A percentile compares a stretch with the other conserved stretches of the same genome.
These are phyloP conservation scores for Clarias magur DNA, from an alignment of 2,113 vertebrate genomes.

Conservation along the genomic window DNA sequence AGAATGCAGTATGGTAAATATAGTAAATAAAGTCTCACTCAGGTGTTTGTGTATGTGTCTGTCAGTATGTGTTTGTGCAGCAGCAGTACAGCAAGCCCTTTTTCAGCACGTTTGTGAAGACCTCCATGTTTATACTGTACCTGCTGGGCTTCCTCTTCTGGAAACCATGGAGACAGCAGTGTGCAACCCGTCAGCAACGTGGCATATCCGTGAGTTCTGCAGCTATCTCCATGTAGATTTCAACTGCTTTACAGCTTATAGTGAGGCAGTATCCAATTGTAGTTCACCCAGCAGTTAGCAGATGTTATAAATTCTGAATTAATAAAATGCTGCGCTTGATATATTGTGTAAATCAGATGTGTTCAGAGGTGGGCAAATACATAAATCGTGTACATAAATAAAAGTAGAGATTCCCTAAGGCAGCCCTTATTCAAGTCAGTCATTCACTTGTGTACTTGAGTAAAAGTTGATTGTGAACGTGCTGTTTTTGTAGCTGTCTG, in stretches of 20 bases:
- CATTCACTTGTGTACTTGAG: no score
- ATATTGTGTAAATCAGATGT: neutral
- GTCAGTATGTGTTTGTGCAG: conserved; percentile 88
- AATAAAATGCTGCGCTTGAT: neutral
- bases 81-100: conserved; percentile 96
- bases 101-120: conserved; percentile 98
- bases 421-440: no score
- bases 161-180: conserved; percentile 96
- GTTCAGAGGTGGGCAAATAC: neutral
- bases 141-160: conserved; percentile 94
- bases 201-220: conserved; percentile 82
- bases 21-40: neutral
- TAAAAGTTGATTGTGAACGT: no score
- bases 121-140: conserved; percentile 96
- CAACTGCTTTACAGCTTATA: neutral
- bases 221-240: conserved; percentile 7
- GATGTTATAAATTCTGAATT: neutral
- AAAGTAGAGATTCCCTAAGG: no score
- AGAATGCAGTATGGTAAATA: neutral
- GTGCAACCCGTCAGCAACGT: conserved; percentile 80
- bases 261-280: neutral
- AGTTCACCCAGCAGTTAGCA: neutral
- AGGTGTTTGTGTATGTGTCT: conserved; percentile 46
- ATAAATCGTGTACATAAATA: no score
- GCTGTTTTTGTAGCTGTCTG: no score